Evolutionary conservation across 2,888 invertebrate genomes (phyloP).

Genomic region (Hylaea fasciaria): DNA sequence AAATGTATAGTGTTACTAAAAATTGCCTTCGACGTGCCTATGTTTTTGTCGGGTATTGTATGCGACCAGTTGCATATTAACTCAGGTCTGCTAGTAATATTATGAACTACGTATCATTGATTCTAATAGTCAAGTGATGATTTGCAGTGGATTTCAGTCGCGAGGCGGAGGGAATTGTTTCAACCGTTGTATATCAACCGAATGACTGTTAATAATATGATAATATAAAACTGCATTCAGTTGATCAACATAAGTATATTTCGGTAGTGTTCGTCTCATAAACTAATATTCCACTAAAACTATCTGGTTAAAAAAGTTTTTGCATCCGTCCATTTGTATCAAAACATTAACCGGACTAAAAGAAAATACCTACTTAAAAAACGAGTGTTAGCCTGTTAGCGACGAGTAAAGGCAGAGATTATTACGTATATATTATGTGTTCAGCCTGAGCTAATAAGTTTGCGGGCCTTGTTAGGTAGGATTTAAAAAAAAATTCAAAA

Average conservation of each 20-base stretch:
- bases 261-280: too few species aligned
- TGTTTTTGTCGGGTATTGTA: conserved; percentile 20
- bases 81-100: background rate
- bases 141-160: too few species aligned
- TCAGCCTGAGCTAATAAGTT: conserved; percentile 2
- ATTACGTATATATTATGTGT: background rate
- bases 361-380: background rate
- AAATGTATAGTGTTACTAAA: background rate
- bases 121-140: too few species aligned
- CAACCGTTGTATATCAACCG: too few species aligned
- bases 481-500: conserved; percentile 14
- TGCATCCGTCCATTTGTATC: conserved; percentile 5
- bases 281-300: too few species aligned
- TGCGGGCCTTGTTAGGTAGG: conserved; percentile 5
- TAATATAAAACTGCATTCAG: too few species aligned
- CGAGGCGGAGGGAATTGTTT: too few species aligned
- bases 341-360: background rate
- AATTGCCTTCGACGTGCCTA: conserved; percentile 26
- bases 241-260: too few species aligned
- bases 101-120: background rate
- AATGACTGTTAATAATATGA: too few species aligned
- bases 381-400: background rate
- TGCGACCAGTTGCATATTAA: conserved; percentile 9
- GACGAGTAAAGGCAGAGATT: background rate
- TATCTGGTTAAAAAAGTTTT: background rate